Base-by-base conservation (phyloP, 2,888 invertebrate genomes). In the Idaea aversata region DNA sequence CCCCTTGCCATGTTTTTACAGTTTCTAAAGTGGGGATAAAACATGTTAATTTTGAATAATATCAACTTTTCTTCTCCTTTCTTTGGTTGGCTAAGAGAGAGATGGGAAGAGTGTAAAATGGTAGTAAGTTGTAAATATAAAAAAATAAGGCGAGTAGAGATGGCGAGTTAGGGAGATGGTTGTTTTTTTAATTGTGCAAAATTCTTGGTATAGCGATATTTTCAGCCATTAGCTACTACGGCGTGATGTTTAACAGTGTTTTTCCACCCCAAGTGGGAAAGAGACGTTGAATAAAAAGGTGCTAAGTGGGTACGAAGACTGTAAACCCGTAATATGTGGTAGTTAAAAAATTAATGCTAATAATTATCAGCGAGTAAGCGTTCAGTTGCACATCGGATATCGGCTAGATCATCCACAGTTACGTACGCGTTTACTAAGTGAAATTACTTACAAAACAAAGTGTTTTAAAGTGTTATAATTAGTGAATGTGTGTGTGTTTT, bases 1-100 rank as follows among this genome's bases (percentile, higher is more conserved):
- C 69, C 67, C 67, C 67, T 38, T 57, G 63, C 25, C 60, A 65
- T 77, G 77, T 77, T 75, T 65, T 63, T 35, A 47, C 34, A 10
- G 6, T 64, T 57, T 67, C 67, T 68, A 69, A 67, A 65, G 69
- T 73, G 69, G 71, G 74, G 63, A 66, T 69, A 70, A 72, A 70
- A 65, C 67, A 73, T 75, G 72, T 77, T 69, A 74, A 65, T 65
- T 59, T 70, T 75, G 79, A 75, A 73, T 75, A 63, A 76, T 76
- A 77, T 75, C 69, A 67, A 36, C 67, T 59, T 57, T 61, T 57
- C 63, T 60, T 61, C 67, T 65, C 65, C 72, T 71, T 67, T 61
- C 61, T 58, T 15, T 25, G n/a, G 34, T 47, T 58, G 59, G 16
- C 47, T 25, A 66, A 73, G 68, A 69, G 58, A 61, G 69, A 65